Percentiles rank a stretch among this genome's conserved stretches.
phyloP scores from a whole-genome alignment of 2,888 invertebrate species.

The Drosophila putrida region DNA sequence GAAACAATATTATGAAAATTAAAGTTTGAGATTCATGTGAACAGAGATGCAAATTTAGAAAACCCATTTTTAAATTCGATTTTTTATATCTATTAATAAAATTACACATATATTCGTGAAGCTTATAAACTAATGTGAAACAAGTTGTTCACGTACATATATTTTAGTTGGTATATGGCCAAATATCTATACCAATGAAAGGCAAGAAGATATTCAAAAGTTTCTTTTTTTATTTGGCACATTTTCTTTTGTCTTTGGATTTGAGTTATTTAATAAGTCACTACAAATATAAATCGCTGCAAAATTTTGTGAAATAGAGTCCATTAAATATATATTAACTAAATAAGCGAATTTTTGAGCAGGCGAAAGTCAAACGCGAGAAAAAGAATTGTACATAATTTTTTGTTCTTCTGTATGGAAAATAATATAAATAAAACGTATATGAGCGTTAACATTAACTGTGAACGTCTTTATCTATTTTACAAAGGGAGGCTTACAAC shows the following conservation, averaged over 20 bases:
- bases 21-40: slow-evolving; percentile 48
- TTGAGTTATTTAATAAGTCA: slow-evolving; percentile 57
- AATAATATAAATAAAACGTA: slow-evolving; percentile 74
- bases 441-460: slow-evolving; percentile 58
- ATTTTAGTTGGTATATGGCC: slow-evolving; percentile 29
- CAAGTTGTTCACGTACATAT: slow-evolving; percentile 55
- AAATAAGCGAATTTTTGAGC: slow-evolving; percentile 37
- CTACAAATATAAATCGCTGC: slow-evolving; percentile 15
- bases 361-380: slow-evolving; percentile 33
- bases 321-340: slow-evolving; percentile 35
- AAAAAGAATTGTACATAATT: slow-evolving; percentile 63
- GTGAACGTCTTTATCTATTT: not conserved
- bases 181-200: slow-evolving; percentile 22
- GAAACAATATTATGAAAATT: slow-evolving; percentile 3
- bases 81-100: slow-evolving; percentile 28
- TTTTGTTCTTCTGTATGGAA: slow-evolving; percentile 77
- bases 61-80: slow-evolving; percentile 50
- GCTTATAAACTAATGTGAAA: slow-evolving; percentile 39
- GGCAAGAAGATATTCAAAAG: slow-evolving; percentile 27
- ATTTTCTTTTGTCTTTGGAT: slow-evolving; percentile 31
- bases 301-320: slow-evolving; percentile 43
- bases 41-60: slow-evolving; percentile 40
- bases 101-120: slow-evolving; percentile 27
- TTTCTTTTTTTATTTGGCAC: slow-evolving; percentile 28
- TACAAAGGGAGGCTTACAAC: not conserved